Base-by-base conservation (phyloP, 2,113 vertebrate genomes). In the Setophaga coronata region DNA sequence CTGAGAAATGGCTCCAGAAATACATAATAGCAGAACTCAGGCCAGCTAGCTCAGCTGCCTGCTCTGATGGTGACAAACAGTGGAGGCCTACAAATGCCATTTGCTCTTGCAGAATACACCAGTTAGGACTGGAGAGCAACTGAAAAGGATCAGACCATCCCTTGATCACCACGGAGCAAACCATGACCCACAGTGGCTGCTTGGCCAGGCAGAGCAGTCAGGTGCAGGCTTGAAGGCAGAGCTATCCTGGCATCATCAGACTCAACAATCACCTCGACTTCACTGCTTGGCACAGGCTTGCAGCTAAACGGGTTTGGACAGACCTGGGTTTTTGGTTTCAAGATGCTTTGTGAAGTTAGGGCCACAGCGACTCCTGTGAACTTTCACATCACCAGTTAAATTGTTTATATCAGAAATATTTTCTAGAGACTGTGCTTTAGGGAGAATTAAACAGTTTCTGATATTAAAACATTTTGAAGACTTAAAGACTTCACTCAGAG, bases 361-460 rank as follows among this genome's bases (percentile, higher is more conserved):
- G 36, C 28, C 60, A 69, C 51, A 85, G 74, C 5, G 2, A 47
- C n/a, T 84, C 76, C 47, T 14, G 47, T 12, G 17, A 82, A 54
- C 20, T 56, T 82, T 70, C 60, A 69, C 42, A 61, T 34, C 10
- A 0, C 7, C 17, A 94, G 33, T 56, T 64, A 54, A 4, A 82
- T 33, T 69, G 64, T 66, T 95, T 50, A 9, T 26, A 91, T 26
- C 54, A 88, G 38, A 97, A 96, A 84, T 81, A 92, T 23, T 81
- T 95, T 94, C 54, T 87, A 40, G 23, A 80, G 33, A 67, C 18
- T 79, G 33, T 21, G 61, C 19, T 82, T 43, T 40, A 64, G 81
- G 20, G 33, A 94, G 25, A 94, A 58, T 47, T 74, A 95, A 94
- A 90, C 17, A 33, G 38, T 8, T 95, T 79, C 70, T 94, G 24